These are phyloP conservation scores for Riptortus pedestris DNA, from an alignment of 1,140 invertebrate species.

Conservation along the genomic window DNA sequence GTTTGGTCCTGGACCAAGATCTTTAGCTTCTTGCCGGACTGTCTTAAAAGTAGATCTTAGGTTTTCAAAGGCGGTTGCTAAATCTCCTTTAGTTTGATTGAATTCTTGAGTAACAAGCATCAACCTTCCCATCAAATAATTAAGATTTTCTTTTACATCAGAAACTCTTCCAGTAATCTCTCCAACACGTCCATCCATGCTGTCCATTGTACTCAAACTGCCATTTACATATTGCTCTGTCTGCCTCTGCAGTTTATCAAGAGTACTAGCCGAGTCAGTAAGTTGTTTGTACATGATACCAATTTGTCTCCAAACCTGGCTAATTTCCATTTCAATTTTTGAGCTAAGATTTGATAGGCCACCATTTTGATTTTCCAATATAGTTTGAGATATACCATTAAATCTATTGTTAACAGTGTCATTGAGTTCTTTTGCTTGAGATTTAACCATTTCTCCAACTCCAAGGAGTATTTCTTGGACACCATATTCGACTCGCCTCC, in stretches of 20 bases:
- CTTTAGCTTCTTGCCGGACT: constrained; percentile 48
- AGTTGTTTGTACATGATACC: constrained; percentile 74
- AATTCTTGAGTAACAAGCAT: constrained; percentile 77
- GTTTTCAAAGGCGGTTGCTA: constrained; percentile 58
- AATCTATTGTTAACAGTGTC: constrained; percentile 56
- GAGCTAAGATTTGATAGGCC: constrained; percentile 61
- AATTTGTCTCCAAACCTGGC: constrained; percentile 44
- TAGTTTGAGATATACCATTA: constrained; percentile 52
- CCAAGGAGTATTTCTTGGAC: constrained; percentile 76
- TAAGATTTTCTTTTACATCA: constrained; percentile 74
- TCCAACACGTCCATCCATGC: constrained; percentile 66
- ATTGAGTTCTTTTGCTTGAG: constrained; percentile 53
- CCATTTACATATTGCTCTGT: constrained; percentile 71
- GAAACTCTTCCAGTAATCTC: constrained; percentile 63
- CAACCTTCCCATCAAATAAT: constrained; percentile 68
- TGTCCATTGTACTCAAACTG: constrained; percentile 66
- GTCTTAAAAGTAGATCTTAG: constrained; percentile 55
- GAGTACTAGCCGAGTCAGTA: constrained; percentile 56
- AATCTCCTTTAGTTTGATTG: constrained; percentile 64
- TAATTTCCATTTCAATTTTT: constrained; percentile 70
- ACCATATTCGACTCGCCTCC: constrained; percentile 71
- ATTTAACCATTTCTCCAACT: constrained; percentile 55
- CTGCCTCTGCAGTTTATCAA: constrained; percentile 65
- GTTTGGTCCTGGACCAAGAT: constrained; percentile 33
- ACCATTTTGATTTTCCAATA: constrained; percentile 62